Percentiles rank a stretch among this genome's conserved stretches.
Evolutionary conservation across 2,797 vertebrate genomes (phyloP).

Genomic region (Intellagama lesueurii): DNA sequence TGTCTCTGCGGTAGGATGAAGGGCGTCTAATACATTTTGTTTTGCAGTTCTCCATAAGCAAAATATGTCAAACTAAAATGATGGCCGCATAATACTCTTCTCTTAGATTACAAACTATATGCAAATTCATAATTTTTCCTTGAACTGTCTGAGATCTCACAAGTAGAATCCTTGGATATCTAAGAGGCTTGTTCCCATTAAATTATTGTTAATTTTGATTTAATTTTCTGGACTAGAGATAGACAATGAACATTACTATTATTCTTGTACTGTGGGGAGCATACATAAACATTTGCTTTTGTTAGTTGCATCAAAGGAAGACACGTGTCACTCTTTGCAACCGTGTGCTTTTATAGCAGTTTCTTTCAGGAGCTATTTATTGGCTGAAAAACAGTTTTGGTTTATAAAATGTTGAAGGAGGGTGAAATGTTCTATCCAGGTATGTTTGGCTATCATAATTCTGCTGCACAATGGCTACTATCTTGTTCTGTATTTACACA

Average conservation of each 20-base stretch:
- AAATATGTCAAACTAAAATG: not conserved
- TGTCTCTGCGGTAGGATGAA: not conserved
- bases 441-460: conserved; percentile 39
- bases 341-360: not conserved
- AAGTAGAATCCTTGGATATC: not conserved
- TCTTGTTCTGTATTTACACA: no score
- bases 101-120: not conserved
- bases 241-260: not conserved
- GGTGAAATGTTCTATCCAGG: conserved; percentile 44
- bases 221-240: not conserved
- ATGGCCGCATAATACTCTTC: not conserved
- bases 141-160: not conserved
- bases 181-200: not conserved
- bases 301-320: not conserved
- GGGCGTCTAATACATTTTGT: not conserved
- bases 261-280: not conserved
- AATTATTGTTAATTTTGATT: not conserved
- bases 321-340: not conserved
- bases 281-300: not conserved
- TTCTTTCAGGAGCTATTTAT: conserved; percentile 37
- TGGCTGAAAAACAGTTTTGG: conserved; percentile 48
- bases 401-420: conserved; percentile 56
- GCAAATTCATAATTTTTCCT: not conserved
- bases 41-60: not conserved
- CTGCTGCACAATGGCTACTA: not conserved